Percentiles rank a stretch among this genome's conserved stretches.
These are phyloP conservation scores for Calephelis virginiensis DNA, from an alignment of 1,140 invertebrate species.

Conservation along the genomic window DNA sequence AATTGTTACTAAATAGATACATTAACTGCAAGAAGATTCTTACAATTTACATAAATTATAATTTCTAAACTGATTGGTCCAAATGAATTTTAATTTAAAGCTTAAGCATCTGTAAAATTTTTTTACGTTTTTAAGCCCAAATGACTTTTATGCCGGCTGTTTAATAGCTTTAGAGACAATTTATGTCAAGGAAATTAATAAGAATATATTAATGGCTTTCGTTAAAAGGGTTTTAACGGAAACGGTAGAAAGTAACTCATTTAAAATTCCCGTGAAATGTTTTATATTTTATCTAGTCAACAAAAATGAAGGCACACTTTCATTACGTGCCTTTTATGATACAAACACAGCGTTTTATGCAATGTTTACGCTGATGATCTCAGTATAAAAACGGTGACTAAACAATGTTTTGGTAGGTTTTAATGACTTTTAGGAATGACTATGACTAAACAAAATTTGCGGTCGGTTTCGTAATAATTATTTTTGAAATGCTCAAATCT, in stretches of 20 bases:
- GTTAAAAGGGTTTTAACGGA: constrained; percentile 22
- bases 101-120: not conserved
- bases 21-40: too few relatives aligned
- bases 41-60: too few relatives aligned
- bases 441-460: too few relatives aligned
- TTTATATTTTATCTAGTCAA: constrained; percentile 19
- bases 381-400: too few relatives aligned
- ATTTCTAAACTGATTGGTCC: too few relatives aligned
- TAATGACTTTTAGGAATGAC: too few relatives aligned
- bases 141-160: constrained; percentile 3
- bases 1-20: too few relatives aligned
- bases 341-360: not conserved
- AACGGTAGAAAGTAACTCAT: constrained; percentile 13
- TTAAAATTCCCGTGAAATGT: constrained; percentile 9
- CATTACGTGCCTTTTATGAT: constrained; percentile 3
- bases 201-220: constrained; percentile 19
- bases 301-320: not conserved
- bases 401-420: too few relatives aligned
- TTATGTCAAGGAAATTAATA: constrained; percentile 17
- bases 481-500: too few relatives aligned
- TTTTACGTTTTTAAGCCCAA: constrained; percentile 1
- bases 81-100: not conserved
- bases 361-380: too few relatives aligned
- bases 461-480: too few relatives aligned
- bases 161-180: constrained; percentile 17